Evolutionary conservation across 2,113 vertebrate species (phyloP), one percentile per base, ranked within the genome.

Genomic region (Myodes glareolus): DNA sequence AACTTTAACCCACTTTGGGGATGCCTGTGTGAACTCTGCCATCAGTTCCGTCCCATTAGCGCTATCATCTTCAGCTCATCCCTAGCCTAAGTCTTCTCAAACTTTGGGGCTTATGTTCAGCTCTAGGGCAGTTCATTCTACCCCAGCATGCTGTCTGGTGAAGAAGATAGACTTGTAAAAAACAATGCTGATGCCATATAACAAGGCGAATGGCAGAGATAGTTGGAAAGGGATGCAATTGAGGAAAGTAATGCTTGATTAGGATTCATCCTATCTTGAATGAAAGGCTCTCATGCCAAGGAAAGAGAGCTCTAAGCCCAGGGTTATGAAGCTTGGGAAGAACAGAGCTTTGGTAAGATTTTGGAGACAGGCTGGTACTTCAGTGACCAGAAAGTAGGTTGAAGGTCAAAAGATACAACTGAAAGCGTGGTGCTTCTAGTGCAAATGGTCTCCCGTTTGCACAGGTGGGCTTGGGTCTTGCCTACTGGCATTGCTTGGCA

Each of bases 31-130:
- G 88, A 55, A 95, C 29, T 29, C 39, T 6, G 31, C 25, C 55
- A 36, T 93, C 94, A 80, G 90, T 94, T 97, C 96, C 92, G 88
- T 70, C 25, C 72, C 55, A 88, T 92, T 97, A 96, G n/a, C 58
- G 61, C 95, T 92, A 94, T 45, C 81, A 84, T 94, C 95, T 90
- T 78, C 33, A 93, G 42, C 58, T 96, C 85, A 90, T 95, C 80
- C 95, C 68, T 47, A 82, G 68, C 68, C 77, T 75, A 81, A 94
- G 90, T 94, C 82, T 97, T 81, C 25, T 7, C 77, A 88, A 97
- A 85, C 92, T 88, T 97, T 75, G 84, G 86, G 90, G 63, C 63
- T 52, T 11, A 5, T 84, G 50, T 58, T 93, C 80, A 88, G 42
- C 95, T 94, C 68, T 47, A 88, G 63, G 92, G 39, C 55, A 78